phyloP scores from a whole-genome alignment of 2,113 vertebrate genomes.

The Excalfactoria chinensis region DNA sequence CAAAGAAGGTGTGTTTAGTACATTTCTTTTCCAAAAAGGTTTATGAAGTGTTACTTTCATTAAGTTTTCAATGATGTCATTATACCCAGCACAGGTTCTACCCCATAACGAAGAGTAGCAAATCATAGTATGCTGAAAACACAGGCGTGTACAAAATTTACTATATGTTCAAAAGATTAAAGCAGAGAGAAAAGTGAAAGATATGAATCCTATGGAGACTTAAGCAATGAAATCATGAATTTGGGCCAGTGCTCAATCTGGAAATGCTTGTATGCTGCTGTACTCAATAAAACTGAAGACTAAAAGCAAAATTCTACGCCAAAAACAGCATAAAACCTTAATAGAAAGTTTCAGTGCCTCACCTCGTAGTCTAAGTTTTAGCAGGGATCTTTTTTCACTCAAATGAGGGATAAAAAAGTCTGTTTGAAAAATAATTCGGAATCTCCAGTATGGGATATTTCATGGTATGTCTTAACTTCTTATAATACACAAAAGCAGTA shows the following conservation, averaged over 20 bases:
- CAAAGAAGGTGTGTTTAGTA: background rate
- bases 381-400: background rate
- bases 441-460: background rate
- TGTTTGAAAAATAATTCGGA: background rate
- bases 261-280: background rate
- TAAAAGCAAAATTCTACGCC: background rate
- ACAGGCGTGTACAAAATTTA: background rate
- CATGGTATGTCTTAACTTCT: background rate
- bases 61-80: background rate
- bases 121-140: background rate
- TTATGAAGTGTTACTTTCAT: background rate
- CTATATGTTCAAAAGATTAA: background rate
- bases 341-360: background rate
- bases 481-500: background rate
- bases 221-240: background rate
- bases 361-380: rapidly evolving
- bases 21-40: background rate
- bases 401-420: background rate
- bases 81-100: background rate
- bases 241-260: background rate
- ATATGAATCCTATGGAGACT: background rate
- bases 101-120: background rate
- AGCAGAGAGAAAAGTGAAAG: background rate
- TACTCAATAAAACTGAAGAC: background rate
- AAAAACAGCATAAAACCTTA: background rate